Evolutionary conservation across 2,888 invertebrate genomes (phyloP).

Genomic region (Aproaerema taeniolella): DNA sequence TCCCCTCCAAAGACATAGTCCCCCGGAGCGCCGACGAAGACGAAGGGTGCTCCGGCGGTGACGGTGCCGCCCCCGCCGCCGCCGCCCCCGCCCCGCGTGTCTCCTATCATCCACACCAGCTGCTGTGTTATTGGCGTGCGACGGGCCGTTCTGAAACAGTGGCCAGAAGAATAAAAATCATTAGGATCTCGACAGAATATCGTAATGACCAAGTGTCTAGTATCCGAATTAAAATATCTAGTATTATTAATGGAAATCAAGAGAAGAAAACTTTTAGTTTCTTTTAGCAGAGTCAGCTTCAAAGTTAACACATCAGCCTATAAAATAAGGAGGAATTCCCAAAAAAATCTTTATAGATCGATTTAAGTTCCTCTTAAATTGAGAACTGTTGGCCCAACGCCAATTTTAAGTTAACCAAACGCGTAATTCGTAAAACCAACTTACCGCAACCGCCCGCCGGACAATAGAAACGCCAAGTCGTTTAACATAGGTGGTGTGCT

Average conservation of each 20-base stretch:
- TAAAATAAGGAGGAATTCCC: not conserved
- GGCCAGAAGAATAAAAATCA: too few species aligned
- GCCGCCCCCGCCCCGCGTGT: conserved; percentile 46
- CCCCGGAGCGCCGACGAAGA: conserved; percentile 65
- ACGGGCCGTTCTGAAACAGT: conserved; percentile 28
- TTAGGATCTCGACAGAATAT: too few species aligned
- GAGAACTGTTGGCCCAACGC: too few species aligned
- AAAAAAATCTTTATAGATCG: too few species aligned
- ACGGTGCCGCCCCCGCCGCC: conserved; percentile 42
- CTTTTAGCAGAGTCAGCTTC: too few species aligned
- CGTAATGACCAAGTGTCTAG: too few species aligned
- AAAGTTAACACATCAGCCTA: too few species aligned
- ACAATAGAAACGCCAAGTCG: conserved; percentile 67
- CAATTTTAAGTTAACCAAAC: not conserved
- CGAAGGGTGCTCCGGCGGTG: conserved; percentile 60
- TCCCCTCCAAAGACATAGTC: conserved; percentile 71
- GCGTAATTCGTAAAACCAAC: too few species aligned
- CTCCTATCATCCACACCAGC: conserved; percentile 62
- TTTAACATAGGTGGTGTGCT: conserved; percentile 54
- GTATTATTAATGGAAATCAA: too few species aligned
- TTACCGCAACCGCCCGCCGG: conserved; percentile 56
- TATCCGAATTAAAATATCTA: too few species aligned
- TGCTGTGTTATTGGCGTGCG: conserved; percentile 62
- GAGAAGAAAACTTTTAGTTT: too few species aligned
- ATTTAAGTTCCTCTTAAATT: too few species aligned